Evolutionary conservation across 2,797 vertebrate species (phyloP).

Genomic region (Cephalopachus bancanus): DNA sequence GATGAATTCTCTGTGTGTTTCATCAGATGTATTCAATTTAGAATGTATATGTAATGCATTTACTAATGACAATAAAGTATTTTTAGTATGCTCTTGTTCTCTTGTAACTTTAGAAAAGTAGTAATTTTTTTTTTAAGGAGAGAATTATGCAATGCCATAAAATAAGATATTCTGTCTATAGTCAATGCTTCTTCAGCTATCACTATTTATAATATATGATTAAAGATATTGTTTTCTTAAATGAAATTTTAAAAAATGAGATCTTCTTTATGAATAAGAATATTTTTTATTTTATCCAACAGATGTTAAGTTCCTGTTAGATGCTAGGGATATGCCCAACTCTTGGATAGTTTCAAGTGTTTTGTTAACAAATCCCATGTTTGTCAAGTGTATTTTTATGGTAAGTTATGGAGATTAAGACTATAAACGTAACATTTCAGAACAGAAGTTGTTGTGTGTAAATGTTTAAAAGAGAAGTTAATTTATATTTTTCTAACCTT

Average conservation of each 20-base stretch:
- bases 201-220: background rate
- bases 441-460: background rate
- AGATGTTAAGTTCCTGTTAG: background rate
- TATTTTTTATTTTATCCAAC: constrained; percentile 5
- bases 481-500: constrained; percentile 40
- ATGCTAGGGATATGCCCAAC: background rate
- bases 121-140: background rate
- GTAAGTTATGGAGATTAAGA: background rate
- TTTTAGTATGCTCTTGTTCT: constrained; percentile 24
- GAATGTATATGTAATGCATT: constrained; percentile 30
- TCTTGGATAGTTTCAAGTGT: background rate
- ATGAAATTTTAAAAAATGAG: constrained; percentile 14
- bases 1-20: background rate
- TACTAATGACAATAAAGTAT: constrained; percentile 72
- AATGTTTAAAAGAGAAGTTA: background rate
- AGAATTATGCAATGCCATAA: background rate
- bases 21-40: background rate
- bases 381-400: background rate
- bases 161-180: constrained; percentile 5
- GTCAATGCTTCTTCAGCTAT: background rate
- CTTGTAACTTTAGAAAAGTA: background rate
- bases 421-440: background rate
- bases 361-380: too few species aligned
- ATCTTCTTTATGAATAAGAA: background rate
- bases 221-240: constrained; percentile 49